These are phyloP conservation scores for Hydroisotoma schaefferi DNA, from an alignment of 2,888 invertebrate genomes.

Conservation along the genomic window DNA sequence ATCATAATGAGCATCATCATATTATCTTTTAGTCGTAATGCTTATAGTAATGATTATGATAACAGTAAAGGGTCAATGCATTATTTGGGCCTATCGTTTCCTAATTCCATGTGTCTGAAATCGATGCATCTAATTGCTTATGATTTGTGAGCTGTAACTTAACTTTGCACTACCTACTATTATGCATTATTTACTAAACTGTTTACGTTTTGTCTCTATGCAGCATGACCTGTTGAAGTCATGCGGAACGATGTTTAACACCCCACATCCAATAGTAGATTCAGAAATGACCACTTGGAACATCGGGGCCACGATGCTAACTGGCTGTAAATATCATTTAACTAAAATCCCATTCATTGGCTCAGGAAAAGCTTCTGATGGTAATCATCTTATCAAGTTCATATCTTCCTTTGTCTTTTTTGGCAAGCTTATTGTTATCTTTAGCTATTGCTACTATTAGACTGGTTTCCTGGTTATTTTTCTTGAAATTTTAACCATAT, in stretches of 20 bases:
- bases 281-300: constrained; percentile 42
- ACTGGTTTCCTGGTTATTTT: constrained; percentile 1
- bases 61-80: constrained; percentile 1
- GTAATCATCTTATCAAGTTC: constrained; percentile 37
- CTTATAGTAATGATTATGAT: no score
- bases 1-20: no score
- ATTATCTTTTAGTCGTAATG: no score
- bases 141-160: background rate
- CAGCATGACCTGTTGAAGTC: constrained; percentile 17
- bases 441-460: no score
- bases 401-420: background rate
- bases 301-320: constrained; percentile 40
- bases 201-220: no score
- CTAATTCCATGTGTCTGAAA: constrained; percentile 7
- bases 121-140: background rate
- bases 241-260: constrained; percentile 36
- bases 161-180: background rate
- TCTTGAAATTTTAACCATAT: background rate
- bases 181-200: no score
- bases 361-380: constrained; percentile 47
- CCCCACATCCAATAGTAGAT: constrained; percentile 44
- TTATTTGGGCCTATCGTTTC: background rate
- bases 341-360: constrained; percentile 50
- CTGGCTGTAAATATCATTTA: constrained; percentile 52
- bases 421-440: constrained; percentile 1